Percentiles rank a stretch among this genome's conserved stretches.
Evolutionary conservation across 2,113 vertebrate genomes (phyloP).

Genomic region (Oxygymnocypris stewartii): DNA sequence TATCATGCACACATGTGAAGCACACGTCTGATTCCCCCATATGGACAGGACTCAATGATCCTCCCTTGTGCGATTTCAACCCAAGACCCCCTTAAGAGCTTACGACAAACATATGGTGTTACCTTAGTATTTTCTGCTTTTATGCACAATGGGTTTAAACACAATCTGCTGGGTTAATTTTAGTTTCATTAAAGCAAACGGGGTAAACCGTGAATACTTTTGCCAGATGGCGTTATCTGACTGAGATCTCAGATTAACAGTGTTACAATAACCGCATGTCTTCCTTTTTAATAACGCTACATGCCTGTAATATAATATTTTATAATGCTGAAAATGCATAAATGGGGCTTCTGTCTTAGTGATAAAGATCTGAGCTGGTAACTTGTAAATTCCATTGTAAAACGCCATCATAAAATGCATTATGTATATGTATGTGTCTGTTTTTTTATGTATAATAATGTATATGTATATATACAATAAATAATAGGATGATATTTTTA

Average conservation of each 20-base stretch:
- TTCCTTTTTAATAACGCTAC: background rate
- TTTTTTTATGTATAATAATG: too few relatives aligned
- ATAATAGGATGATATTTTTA: too few relatives aligned
- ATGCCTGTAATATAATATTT: background rate
- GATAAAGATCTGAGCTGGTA: too few relatives aligned
- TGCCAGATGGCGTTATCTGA: background rate
- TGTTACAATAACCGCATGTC: background rate
- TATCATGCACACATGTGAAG: background rate
- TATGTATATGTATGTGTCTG: too few relatives aligned
- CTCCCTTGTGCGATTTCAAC: background rate
- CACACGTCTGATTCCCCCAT: constrained; percentile 37
- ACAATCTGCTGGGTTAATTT: constrained; percentile 8
- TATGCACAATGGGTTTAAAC: background rate
- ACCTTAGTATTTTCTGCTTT: background rate
- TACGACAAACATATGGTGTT: background rate
- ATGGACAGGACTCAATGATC: background rate
- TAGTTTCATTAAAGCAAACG: background rate
- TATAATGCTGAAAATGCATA: background rate
- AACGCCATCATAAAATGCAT: too few relatives aligned
- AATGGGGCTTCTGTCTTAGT: background rate
- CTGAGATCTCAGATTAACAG: background rate
- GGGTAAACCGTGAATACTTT: background rate
- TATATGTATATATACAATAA: too few relatives aligned
- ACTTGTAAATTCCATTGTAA: too few relatives aligned
- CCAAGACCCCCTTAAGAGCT: background rate